A percentile compares a stretch with the other conserved stretches of the same genome.
These are phyloP conservation scores for Dipodomys merriami DNA, from an alignment of 2,113 vertebrate genomes.

Conservation along the genomic window DNA sequence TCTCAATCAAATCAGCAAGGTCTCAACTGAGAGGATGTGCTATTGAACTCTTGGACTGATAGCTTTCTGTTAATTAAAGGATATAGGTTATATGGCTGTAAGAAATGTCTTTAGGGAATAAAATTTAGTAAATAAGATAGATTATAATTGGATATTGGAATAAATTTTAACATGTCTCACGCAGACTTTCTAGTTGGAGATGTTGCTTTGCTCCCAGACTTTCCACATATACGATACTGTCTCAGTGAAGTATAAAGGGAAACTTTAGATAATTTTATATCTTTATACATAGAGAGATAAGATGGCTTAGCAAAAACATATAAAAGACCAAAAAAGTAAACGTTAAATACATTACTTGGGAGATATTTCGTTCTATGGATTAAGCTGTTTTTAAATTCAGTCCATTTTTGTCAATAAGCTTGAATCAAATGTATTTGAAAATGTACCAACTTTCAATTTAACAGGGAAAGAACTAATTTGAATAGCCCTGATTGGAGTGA, in stretches of 20 bases:
- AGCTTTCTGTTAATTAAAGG: slow-evolving; percentile 24
- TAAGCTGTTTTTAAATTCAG: slow-evolving; percentile 29
- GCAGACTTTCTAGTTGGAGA: slow-evolving; percentile 23
- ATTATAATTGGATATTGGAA: not conserved
- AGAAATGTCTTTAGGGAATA: slow-evolving; percentile 48
- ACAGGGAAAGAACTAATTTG: slow-evolving; percentile 8
- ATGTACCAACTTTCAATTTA: slow-evolving; percentile 37
- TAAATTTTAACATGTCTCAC: not conserved
- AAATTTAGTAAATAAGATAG: slow-evolving; percentile 54
- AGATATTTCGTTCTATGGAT: not conserved
- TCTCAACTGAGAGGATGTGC: not conserved
- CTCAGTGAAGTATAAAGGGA: not conserved
- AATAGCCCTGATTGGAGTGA: not conserved
- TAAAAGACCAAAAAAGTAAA: slow-evolving; percentile 36
- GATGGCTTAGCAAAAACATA: not conserved
- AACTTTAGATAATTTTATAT: not conserved
- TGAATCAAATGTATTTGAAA: slow-evolving; percentile 36
- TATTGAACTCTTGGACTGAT: not conserved
- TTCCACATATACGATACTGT: not conserved
- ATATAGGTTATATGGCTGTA: slow-evolving; percentile 7
- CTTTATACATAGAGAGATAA: not conserved
- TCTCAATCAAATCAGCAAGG: not conserved
- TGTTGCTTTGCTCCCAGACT: not conserved
- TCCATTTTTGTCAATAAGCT: slow-evolving; percentile 13
- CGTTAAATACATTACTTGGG: not conserved